A percentile compares a stretch with the other conserved stretches of the same genome.
Conservation (phyloP, 2,113 vertebrate genomes). For the Boleophthalmus pectinirostris region DNA sequence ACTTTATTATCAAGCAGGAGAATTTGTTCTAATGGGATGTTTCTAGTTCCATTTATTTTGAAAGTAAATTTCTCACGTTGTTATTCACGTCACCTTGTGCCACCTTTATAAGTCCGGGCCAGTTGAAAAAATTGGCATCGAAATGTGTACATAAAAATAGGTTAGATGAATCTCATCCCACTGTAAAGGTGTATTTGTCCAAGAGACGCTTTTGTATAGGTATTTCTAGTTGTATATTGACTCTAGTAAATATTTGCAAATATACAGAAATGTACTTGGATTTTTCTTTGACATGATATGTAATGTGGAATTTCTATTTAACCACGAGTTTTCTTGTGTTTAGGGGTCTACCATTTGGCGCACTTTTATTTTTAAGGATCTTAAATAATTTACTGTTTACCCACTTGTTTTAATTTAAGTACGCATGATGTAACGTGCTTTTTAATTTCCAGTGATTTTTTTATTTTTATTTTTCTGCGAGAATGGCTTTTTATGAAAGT, state of each 20-base stretch:
- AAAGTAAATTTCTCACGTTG: slow-evolving; percentile 49
- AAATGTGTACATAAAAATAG: slow-evolving; percentile 82
- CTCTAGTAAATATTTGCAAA: slow-evolving; percentile 98
- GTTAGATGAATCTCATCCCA: slow-evolving; percentile 86
- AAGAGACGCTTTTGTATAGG: slow-evolving; percentile 98
- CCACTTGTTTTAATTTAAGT: slow-evolving; percentile 93
- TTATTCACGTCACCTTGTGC: slow-evolving; percentile 48
- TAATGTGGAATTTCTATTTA: slow-evolving; percentile 88
- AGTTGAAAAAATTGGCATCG: slow-evolving; percentile 60
- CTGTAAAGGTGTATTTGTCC: slow-evolving; percentile 91
- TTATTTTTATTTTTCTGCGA: slow-evolving; percentile 29
- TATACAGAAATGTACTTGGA: slow-evolving; percentile 93
- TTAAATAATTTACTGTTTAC: slow-evolving; percentile 93
- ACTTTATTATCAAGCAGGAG: slow-evolving; percentile 78
- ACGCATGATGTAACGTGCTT: slow-evolving; percentile 98
- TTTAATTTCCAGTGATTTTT: slow-evolving; percentile 84
- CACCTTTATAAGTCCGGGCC: slow-evolving; percentile 58
- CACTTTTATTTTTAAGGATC: slow-evolving; percentile 91
- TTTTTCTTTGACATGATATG: slow-evolving; percentile 85
- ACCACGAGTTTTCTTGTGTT: slow-evolving; percentile 85
- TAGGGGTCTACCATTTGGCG: slow-evolving; percentile 84
- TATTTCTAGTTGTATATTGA: slow-evolving; percentile 99
- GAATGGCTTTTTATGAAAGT: slow-evolving; percentile 84
- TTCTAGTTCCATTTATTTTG: slow-evolving; percentile 46
- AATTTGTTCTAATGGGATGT: slow-evolving; percentile 39